Conservation (phyloP, 1,140 invertebrate species). For the Ceratina calcarata region DNA sequence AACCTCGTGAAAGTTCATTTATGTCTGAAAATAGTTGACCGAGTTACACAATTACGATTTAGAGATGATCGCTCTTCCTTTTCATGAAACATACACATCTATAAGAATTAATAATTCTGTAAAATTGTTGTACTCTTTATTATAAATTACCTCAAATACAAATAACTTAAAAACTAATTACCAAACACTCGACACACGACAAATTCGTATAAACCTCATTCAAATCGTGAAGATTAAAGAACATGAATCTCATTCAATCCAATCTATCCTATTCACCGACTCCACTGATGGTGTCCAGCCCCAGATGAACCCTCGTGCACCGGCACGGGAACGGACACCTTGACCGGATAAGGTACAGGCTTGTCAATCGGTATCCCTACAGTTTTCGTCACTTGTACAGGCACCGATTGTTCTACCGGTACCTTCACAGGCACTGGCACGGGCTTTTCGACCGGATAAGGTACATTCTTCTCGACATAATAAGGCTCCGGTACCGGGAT, state of each 20-base stretch:
- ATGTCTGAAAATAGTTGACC: too few relatives aligned
- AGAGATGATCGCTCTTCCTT: too few relatives aligned
- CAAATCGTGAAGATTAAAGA: not conserved
- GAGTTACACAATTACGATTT: too few relatives aligned
- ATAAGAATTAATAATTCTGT: too few relatives aligned
- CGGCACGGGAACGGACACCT: slow-evolving; percentile 81
- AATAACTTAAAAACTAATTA: too few relatives aligned
- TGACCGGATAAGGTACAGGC: slow-evolving; percentile 82
- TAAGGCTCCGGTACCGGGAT: slow-evolving; percentile 83
- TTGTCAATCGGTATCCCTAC: slow-evolving; percentile 35
- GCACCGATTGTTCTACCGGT: slow-evolving; percentile 80
- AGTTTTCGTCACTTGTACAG: slow-evolving; percentile 77
- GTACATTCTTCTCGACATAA: slow-evolving; percentile 83
- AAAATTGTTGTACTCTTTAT: too few relatives aligned
- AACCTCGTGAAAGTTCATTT: too few relatives aligned
- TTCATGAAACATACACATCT: too few relatives aligned
- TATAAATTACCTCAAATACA: too few relatives aligned
- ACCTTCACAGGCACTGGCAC: slow-evolving; percentile 83
- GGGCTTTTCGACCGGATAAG: slow-evolving; percentile 83
- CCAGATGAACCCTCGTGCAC: slow-evolving; percentile 75
- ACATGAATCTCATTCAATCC: not conserved
- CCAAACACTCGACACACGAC: not conserved
- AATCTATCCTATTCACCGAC: not conserved
- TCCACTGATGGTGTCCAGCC: not conserved
- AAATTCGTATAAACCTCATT: not conserved